Evolutionary conservation across 1,140 invertebrate genomes (phyloP), one percentile per base, ranked within the genome.

Genomic region (Drosophila lacteicornis): DNA sequence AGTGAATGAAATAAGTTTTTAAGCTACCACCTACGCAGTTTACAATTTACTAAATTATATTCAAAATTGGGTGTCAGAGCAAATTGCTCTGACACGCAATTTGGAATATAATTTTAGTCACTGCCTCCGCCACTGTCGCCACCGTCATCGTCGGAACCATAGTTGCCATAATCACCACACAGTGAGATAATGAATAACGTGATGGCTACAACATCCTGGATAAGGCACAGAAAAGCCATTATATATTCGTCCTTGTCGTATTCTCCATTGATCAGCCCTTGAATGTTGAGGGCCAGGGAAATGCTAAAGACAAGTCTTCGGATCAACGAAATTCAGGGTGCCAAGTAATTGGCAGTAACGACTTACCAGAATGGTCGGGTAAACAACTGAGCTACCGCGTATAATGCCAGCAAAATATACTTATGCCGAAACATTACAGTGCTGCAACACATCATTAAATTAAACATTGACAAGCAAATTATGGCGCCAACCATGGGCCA

Each of bases 1-100:
- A 55, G 53, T 55, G 53, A 13, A 11, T 38, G 8, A 40, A 8
- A 25, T n/a, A 22, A 22, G 19, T 55, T 55, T 22, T 40, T 40
- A 38, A 17, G 25, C 12, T 11, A 51, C 78, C 55, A 82, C 75
- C 73, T 74, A 55, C 49, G 70, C 66, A 76, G 71, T 86, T 86
- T 66, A 78, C 67, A 76, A 22, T 22, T 19, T 1, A 19, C 1
- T 19, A 19, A 19, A 19, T 19, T 19, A 19, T 19, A 19, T 19
- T 19, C 0, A 19, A 19, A 19, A 19, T 19, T 19, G 19, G 1
- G 0, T 19, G 19, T 19, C 19, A 19, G 19, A 19, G 19, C 19
- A 19, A 19, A 19, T 19, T 19, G 19, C 19, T 19, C 19, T 19
- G 19, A 19, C 19, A 19, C 19, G 19, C 19, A 19, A 19, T 19